Evolutionary conservation across 2,113 vertebrate genomes (phyloP), one percentile per base, ranked within the genome.

Genomic region (Meriones unguiculatus): DNA sequence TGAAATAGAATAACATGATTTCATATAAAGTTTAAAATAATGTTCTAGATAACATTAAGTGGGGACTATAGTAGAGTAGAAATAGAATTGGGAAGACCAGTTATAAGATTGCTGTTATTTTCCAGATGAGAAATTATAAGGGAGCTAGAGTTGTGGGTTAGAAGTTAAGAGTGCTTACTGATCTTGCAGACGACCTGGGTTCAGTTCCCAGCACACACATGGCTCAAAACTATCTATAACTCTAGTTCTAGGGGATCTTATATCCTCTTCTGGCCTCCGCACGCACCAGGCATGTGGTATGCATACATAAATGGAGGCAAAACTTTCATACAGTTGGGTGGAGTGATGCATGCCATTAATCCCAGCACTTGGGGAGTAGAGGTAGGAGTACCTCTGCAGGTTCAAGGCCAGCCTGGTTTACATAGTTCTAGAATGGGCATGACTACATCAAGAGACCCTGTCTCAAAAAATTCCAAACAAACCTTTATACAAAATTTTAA

Each of bases 1-100:
- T 94, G 32, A 95, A 76, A 64, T 91, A 24, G 64, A 93, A 22
- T 86, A 25, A 65, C 32, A 67, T 93, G 46, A 69, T 93, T 76
- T 90, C 17, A 62, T 64, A 8, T 70, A 32, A 25, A 94, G 10
- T 92, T 89, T 32, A 89, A 87, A 87, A 80, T 32, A 67, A 76
- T 88, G 67, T 15, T 94, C 22, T 81, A 52, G 64, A 32, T 95
- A 82, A 12, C 5, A 67, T 54, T 87, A 7, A 92, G 69, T 20
- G 57, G n/a, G 35, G 65, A n/a, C 72, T 86, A 2, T 25, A 54
- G 25, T 46, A 76, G 41, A 91, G 38, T 20, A 95, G 46, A 96
- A 69, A 67, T 9, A 59, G 64, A 87, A 93, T 30, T 24, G 75
- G 52, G 25, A 30, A 89, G 28, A 88, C 41, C 5, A 84, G 32